Evolutionary conservation across 2,888 invertebrate genomes (phyloP).

Genomic region (Drosophila acutilabella): DNA sequence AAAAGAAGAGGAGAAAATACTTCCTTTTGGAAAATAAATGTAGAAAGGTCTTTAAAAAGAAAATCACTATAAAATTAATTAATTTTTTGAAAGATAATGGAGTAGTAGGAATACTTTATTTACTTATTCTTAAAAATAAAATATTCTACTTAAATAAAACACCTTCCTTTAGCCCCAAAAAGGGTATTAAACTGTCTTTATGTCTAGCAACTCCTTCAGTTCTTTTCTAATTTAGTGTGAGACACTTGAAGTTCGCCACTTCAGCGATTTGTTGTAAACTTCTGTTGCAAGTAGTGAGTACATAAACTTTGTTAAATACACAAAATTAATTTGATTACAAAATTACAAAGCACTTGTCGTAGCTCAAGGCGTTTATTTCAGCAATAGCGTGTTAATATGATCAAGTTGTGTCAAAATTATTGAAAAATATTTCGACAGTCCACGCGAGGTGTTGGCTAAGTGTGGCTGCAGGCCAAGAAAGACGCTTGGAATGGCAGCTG

Average conservation of each 20-base stretch:
- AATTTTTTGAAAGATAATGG: too few species aligned
- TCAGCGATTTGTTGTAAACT: constrained; percentile 30
- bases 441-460: constrained; percentile 64
- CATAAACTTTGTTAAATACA: constrained; percentile 67
- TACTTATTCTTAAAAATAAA: too few species aligned
- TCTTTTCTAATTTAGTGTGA: neutral
- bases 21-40: too few species aligned
- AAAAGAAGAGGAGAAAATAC: too few species aligned
- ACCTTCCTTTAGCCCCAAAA: neutral
- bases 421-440: constrained; percentile 44
- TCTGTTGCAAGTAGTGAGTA: constrained; percentile 22
- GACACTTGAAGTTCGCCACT: constrained; percentile 28
- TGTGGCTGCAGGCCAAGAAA: constrained; percentile 54
- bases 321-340: constrained; percentile 73
- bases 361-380: constrained; percentile 40
- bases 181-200: constrained; percentile 4
- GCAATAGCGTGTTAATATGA: neutral
- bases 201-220: neutral
- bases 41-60: too few species aligned
- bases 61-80: too few species aligned
- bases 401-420: constrained; percentile 52
- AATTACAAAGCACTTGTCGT: constrained; percentile 55
- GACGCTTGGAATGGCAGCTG: constrained; percentile 52
- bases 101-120: too few species aligned
- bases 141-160: neutral